These are phyloP conservation scores for Herminia tarsipennalis DNA, from an alignment of 2,888 invertebrate genomes.

Conservation along the genomic window DNA sequence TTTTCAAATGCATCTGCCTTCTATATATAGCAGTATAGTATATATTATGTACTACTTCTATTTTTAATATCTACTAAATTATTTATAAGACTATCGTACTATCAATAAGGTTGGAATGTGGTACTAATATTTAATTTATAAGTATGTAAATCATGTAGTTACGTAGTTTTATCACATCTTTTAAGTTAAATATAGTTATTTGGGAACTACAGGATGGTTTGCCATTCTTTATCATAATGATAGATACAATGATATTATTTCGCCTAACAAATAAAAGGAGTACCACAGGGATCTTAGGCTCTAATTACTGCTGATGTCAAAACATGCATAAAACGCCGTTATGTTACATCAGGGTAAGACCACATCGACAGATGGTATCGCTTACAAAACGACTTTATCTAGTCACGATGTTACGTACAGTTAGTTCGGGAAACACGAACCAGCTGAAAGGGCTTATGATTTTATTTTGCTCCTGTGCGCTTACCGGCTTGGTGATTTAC, in stretches of 20 bases:
- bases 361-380: constrained; percentile 59
- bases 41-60: constrained; percentile 23
- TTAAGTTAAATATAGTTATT: too few relatives aligned
- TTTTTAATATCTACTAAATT: constrained; percentile 17
- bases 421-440: constrained; percentile 59
- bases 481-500: too few relatives aligned
- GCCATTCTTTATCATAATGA: too few relatives aligned
- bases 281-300: constrained; percentile 33
- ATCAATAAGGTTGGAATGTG: too few relatives aligned
- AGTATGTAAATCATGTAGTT: too few relatives aligned
- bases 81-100: background rate
- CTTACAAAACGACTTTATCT: constrained; percentile 60
- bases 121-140: too few relatives aligned
- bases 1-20: constrained; percentile 67
- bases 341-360: constrained; percentile 49
- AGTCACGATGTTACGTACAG: constrained; percentile 64
- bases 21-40: constrained; percentile 46
- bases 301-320: constrained; percentile 26
- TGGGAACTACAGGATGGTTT: too few relatives aligned
- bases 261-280: constrained; percentile 1
- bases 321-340: constrained; percentile 32
- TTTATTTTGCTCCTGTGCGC: constrained; percentile 46
- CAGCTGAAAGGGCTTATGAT: constrained; percentile 49
- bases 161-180: too few relatives aligned
- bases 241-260: too few relatives aligned